A percentile compares a stretch with the other conserved stretches of the same genome.
phyloP scores from a whole-genome alignment of 1,140 invertebrate genomes.

The Pseudomyrmex concolor region DNA sequence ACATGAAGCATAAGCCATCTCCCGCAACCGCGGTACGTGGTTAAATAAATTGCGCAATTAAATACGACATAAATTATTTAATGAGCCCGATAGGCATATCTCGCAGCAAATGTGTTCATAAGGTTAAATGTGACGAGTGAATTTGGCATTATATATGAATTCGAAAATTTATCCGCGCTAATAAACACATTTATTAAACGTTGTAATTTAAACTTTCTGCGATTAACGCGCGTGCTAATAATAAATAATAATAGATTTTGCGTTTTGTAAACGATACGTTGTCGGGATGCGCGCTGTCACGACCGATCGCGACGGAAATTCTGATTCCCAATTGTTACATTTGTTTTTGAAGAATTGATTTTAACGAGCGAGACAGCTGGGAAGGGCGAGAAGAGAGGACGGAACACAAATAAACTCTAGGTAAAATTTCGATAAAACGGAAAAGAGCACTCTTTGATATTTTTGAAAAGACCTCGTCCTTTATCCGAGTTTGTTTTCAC shows the following conservation, averaged over 20 bases:
- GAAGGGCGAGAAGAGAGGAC: neutral
- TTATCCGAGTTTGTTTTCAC: neutral
- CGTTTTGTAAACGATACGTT: neutral
- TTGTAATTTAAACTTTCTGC: conserved; percentile 3
- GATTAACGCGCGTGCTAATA: neutral
- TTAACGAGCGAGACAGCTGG: no score
- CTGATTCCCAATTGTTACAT: no score
- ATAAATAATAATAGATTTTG: conserved; percentile 8
- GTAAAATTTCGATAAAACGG: neutral
- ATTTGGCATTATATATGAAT: conserved; percentile 40
- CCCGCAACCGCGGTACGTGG: conserved; percentile 11
- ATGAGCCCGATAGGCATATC: conserved; percentile 26
- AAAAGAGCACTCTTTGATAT: neutral
- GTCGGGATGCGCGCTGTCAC: no score
- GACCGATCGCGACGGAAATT: no score
- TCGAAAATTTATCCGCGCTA: conserved; percentile 6
- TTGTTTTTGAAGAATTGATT: no score
- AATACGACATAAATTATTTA: conserved; percentile 63
- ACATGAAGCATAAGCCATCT: conserved; percentile 25
- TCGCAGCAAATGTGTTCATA: conserved; percentile 29
- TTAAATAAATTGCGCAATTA: conserved; percentile 61
- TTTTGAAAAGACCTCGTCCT: neutral
- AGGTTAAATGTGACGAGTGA: conserved; percentile 52
- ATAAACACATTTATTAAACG: conserved; percentile 11
- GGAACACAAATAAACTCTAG: neutral